These are phyloP conservation scores for Drosophila atripex DNA, from an alignment of 2,888 invertebrate genomes.

Conservation along the genomic window DNA sequence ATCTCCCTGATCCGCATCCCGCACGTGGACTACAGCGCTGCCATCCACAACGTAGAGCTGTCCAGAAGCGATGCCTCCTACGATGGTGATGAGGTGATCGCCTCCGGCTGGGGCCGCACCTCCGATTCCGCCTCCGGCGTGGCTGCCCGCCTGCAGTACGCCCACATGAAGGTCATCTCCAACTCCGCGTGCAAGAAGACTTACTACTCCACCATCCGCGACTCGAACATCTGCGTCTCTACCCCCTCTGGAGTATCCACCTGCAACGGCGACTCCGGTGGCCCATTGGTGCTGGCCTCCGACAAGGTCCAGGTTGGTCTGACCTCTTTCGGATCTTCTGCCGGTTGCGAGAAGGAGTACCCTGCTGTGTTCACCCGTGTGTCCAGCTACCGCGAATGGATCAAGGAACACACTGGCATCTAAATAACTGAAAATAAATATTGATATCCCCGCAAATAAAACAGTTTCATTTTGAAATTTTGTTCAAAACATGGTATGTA, in stretches of 20 bases:
- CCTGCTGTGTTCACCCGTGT: constrained; percentile 75
- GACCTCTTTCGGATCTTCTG: constrained; percentile 70
- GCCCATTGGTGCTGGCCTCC: constrained; percentile 60
- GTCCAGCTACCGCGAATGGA: constrained; percentile 73
- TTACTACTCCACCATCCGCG: constrained; percentile 51
- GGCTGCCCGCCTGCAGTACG: constrained; percentile 58
- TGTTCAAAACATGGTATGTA: too few species aligned
- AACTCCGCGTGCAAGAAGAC: constrained; percentile 61
- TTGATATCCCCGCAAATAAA: background rate
- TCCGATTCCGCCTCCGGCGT: constrained; percentile 59
- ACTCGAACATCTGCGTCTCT: constrained; percentile 64
- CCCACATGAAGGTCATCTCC: constrained; percentile 58
- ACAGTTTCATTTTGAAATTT: too few species aligned
- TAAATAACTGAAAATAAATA: constrained; percentile 31
- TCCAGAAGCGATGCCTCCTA: constrained; percentile 56
- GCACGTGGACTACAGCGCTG: constrained; percentile 44
- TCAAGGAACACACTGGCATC: constrained; percentile 59
- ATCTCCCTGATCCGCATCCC: constrained; percentile 70
- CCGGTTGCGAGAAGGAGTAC: constrained; percentile 66
- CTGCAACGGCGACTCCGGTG: constrained; percentile 76
- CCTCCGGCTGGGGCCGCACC: constrained; percentile 80
- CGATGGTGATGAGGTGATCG: constrained; percentile 56
- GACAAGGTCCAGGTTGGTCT: constrained; percentile 64
- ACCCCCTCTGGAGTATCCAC: constrained; percentile 60
- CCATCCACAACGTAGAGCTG: constrained; percentile 62